These are phyloP conservation scores for Acipenser ruthenus DNA, from an alignment of 2,797 vertebrate species.

Conservation along the genomic window DNA sequence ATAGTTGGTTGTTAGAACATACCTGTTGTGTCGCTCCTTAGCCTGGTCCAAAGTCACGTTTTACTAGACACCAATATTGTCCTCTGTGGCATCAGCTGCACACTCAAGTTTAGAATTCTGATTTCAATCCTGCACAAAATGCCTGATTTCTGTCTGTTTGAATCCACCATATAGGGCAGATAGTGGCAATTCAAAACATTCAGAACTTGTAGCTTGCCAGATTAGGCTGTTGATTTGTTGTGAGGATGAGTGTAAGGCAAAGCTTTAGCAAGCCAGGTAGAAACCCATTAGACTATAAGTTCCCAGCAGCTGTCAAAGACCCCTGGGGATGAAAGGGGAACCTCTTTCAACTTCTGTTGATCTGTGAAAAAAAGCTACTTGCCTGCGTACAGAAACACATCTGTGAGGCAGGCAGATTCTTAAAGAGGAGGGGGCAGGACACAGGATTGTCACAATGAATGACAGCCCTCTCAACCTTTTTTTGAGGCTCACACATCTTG, in stretches of 20 bases:
- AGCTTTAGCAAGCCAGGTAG: background rate
- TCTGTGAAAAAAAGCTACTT: background rate
- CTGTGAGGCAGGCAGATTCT: conserved; percentile 1
- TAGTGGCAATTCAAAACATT: background rate
- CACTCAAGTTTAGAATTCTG: background rate
- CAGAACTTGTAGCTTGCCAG: background rate
- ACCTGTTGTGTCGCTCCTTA: background rate
- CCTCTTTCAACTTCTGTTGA: conserved; percentile 1
- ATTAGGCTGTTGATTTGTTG: background rate
- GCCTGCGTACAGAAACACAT: background rate
- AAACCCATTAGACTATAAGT: background rate
- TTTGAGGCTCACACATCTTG: background rate
- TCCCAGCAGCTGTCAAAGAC: background rate
- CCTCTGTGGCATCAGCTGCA: background rate
- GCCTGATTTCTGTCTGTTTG: background rate
- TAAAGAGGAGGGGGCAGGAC: background rate
- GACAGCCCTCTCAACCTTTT: background rate
- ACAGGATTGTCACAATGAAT: background rate
- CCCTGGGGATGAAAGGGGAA: background rate
- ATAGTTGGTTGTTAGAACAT: background rate
- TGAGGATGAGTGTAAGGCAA: background rate
- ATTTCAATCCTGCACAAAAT: background rate
- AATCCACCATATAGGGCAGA: background rate
- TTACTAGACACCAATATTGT: background rate
- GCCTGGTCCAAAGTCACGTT: background rate